Conservation (phyloP, 2,113 vertebrate species). For the Stigmatopora nigra region DNA sequence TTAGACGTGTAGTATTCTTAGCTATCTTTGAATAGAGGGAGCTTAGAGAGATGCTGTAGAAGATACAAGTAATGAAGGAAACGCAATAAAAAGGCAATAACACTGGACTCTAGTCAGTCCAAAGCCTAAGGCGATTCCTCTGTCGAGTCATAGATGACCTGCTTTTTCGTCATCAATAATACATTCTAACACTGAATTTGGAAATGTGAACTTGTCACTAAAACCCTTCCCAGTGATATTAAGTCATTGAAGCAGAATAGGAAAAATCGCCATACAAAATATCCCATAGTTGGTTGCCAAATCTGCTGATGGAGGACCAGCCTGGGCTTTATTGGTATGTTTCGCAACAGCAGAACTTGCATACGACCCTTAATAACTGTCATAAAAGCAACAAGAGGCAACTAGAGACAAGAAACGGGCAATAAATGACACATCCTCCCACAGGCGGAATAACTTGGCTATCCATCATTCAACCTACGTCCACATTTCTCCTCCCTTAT, state of each 20-base stretch:
- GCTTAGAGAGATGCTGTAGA: conserved; percentile 36
- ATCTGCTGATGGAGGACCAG: background rate
- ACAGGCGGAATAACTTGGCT: conserved; percentile 50
- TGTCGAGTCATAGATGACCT: conserved; percentile 58
- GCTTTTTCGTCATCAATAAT: conserved; percentile 75
- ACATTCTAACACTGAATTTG: conserved; percentile 60
- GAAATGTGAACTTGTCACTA: conserved; percentile 64
- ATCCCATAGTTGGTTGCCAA: background rate
- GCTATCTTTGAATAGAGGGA: conserved; percentile 43
- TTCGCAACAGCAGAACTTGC: conserved; percentile 37
- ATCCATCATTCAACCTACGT: conserved; percentile 55
- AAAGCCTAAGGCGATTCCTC: conserved; percentile 56
- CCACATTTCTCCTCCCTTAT: conserved; percentile 36
- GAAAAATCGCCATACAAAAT: background rate
- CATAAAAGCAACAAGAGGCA: conserved; percentile 60
- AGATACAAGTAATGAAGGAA: conserved; percentile 70
- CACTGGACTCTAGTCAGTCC: conserved; percentile 58
- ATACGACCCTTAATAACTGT: conserved; percentile 48
- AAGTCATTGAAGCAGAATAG: conserved; percentile 47
- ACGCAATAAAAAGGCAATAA: conserved; percentile 68
- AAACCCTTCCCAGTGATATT: conserved; percentile 56
- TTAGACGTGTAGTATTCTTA: conserved; percentile 20
- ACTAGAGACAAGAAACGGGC: conserved; percentile 50
- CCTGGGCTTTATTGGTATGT: background rate
- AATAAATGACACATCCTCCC: conserved; percentile 59